Evolutionary conservation across 92 coral and sea anemone genomes (phyloP), one percentile per base, ranked within the genome.

Genomic region (Zoanthus sociatus): DNA sequence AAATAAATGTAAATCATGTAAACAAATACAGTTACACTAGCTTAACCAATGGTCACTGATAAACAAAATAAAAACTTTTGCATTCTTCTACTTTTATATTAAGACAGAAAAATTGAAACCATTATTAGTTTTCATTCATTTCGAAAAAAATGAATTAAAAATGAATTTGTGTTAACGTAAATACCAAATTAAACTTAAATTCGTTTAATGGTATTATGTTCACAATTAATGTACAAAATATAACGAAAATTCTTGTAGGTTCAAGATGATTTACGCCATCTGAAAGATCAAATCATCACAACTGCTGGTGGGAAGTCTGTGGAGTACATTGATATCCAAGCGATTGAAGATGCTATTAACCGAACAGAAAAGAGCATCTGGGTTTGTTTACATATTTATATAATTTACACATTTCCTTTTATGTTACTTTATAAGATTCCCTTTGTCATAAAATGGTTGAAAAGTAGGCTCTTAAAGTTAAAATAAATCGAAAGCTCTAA

Each of bases 241-340:
- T 63, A 63, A 63, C 26, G 30, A 7, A 63, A 9, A 7, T 50
- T 7, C 12, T 11, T 17, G 64, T 48, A 97, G 99, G 99, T 97
- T 71, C 99, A 97, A 89, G 98, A 97, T 91, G 99, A 97, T 53
- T 88, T 97, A 73, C 94, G 98, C n/a, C 98, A 97, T 77, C 97
- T 97, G 16, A 95, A 95, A 69, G 99, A 97, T 76, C 98, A 95
- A 77, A 89, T 97, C 45, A 83, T 86, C 73, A 90, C 82, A 68
- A 87, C 95, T 31, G 92, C 92, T 61, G 93, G 87, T 42, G 88
- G 89, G 63, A 84, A 92, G 5, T 78, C 90, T 16, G 92, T 84
- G 16, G 97, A 95, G 77, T 79, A 86, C 20, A 88, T 97, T 64
- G 98, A 95, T 81, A 87, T 97, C 37, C 87, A 79, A 51, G 83